phyloP scores from a whole-genome alignment of 1,140 invertebrate genomes.

The Lordiphosa mommai region DNA sequence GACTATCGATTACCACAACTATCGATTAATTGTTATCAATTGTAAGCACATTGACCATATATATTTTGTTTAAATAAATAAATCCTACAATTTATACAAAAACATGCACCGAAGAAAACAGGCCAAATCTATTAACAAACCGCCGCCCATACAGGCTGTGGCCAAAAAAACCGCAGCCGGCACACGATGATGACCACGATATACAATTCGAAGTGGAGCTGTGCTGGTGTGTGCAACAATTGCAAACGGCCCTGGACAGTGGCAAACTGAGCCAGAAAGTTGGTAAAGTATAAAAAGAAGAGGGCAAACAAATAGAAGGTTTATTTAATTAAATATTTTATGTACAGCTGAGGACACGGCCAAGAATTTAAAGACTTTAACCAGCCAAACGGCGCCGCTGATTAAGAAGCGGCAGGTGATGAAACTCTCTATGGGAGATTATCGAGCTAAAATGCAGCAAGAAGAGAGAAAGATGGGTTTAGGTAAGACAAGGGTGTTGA shows the following conservation, averaged over 20 bases:
- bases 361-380: conserved; percentile 84
- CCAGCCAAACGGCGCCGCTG: conserved; percentile 84
- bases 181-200: conserved; percentile 80
- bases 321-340: too few relatives aligned
- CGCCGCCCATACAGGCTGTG: conserved; percentile 45
- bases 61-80: neutral
- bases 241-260: conserved; percentile 82
- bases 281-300: too few relatives aligned
- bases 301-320: too few relatives aligned
- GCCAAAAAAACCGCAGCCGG: conserved; percentile 14
- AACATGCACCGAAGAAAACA: conserved; percentile 47
- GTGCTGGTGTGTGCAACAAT: conserved; percentile 88
- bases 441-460: conserved; percentile 86
- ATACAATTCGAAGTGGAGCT: conserved; percentile 87
- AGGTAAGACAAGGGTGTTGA: conserved; percentile 44
- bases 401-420: conserved; percentile 87
- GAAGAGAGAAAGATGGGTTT: conserved; percentile 85
- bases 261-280: conserved; percentile 84
- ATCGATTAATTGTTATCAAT: too few relatives aligned
- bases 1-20: too few relatives aligned
- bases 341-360: conserved; percentile 82
- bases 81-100: neutral
- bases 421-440: conserved; percentile 87
- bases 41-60: conserved; percentile 21
- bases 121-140: conserved; percentile 49